phyloP scores from a whole-genome alignment of 2,113 vertebrate genomes.

The Mugil cephalus region DNA sequence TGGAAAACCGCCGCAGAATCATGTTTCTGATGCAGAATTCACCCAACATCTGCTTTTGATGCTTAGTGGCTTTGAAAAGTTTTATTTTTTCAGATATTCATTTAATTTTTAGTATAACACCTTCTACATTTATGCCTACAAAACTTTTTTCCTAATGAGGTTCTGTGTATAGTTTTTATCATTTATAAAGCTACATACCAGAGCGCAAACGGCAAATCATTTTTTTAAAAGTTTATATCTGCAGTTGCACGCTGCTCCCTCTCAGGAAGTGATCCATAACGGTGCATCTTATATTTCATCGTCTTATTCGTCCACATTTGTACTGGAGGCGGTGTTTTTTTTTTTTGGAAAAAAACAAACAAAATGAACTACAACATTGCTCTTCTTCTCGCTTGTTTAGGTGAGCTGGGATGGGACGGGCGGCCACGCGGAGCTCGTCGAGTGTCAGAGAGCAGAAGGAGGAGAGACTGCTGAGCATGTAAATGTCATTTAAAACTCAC shows the following conservation, averaged over 20 bases:
- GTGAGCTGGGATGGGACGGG: conserved; percentile 54
- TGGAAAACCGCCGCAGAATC: conserved; percentile 28
- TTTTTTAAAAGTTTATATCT: background rate
- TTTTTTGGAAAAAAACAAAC: background rate
- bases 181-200: background rate
- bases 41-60: background rate
- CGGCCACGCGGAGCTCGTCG: background rate
- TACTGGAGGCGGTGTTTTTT: background rate
- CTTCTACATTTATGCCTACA: background rate
- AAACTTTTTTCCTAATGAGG: conserved; percentile 3
- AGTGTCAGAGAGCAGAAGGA: conserved; percentile 20
- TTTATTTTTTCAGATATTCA: background rate
- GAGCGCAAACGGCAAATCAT: background rate
- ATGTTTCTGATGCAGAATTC: background rate
- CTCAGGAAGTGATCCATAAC: conserved; percentile 59
- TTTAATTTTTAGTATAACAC: background rate
- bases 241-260: conserved; percentile 12
- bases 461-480: conserved; percentile 66
- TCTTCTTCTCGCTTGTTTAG: conserved; percentile 45
- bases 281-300: conserved; percentile 24
- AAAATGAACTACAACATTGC: background rate
- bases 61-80: background rate
- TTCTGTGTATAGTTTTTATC: background rate
- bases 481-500: conserved; percentile 67
- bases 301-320: conserved; percentile 33